Evolutionary conservation across 2,888 invertebrate genomes (phyloP).

Genomic region (Himalopsyche tibetana): DNA sequence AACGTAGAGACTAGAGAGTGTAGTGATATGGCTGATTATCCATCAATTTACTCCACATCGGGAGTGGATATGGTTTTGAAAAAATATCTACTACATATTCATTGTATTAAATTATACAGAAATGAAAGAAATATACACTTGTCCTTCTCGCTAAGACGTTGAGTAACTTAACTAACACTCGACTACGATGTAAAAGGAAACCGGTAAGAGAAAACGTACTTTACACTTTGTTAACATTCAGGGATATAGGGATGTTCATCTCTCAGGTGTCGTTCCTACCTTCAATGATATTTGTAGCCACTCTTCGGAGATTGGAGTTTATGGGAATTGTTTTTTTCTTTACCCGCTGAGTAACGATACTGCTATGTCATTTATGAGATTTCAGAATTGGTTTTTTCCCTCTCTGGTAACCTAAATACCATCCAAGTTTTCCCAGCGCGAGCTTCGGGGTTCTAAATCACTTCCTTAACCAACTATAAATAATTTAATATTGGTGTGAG

Average conservation of each 20-base stretch:
- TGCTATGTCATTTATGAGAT: slow-evolving; percentile 22
- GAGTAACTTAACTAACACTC: too few species aligned
- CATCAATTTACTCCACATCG: too few species aligned
- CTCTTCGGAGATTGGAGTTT: slow-evolving; percentile 26
- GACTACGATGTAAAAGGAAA: neutral
- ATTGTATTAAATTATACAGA: too few species aligned
- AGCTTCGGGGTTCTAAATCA: neutral
- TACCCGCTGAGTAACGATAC: neutral
- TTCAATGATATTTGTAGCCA: slow-evolving; percentile 24
- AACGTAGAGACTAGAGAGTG: too few species aligned
- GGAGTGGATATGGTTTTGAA: too few species aligned
- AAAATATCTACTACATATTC: too few species aligned
- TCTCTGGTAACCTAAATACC: neutral
- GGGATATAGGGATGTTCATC: slow-evolving; percentile 9
- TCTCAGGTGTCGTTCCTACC: slow-evolving; percentile 15
- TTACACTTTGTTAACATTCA: slow-evolving; percentile 19
- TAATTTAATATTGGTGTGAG: neutral
- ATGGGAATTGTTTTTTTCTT: slow-evolving; percentile 16
- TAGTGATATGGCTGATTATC: too few species aligned
- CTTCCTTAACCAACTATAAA: neutral
- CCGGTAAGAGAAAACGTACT: neutral
- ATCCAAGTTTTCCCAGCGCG: neutral
- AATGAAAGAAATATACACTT: too few species aligned
- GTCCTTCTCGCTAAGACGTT: too few species aligned
- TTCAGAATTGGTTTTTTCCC: slow-evolving; percentile 22